Evolutionary conservation across 2,888 invertebrate genomes (phyloP), one percentile per base, ranked within the genome.

Genomic region (Caradrina kadenii): DNA sequence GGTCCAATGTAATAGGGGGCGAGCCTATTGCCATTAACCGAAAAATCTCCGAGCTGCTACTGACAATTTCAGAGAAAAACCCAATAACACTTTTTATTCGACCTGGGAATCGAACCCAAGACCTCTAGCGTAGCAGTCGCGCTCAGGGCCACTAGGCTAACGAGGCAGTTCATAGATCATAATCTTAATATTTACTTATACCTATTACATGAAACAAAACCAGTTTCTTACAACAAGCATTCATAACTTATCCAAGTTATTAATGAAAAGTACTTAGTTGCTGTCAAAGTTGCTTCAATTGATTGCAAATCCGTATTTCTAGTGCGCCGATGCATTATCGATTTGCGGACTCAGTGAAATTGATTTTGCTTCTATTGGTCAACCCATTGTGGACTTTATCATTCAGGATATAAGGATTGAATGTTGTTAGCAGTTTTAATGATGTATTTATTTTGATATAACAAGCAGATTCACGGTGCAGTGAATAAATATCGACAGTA

Each of bases 401-500:
- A 0, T 0, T 11, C 0, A 56, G 5, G 17, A 17, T 13, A n/a
- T 49, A 80, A 49, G 42, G 48, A 8, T 55, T 19, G 42, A 22
- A 26, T 48, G 13, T 17, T 26, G n/a, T 22, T 21, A 55, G 26
- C 69, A 59, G 35, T 42, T 42, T 17, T n/a, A 17, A 22, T 48
- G 13, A 63, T 58, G 59, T 72, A 63, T 77, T 83, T 83, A 75
- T 68, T 78, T 67, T 67, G 45, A 78, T 56, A 73, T 81, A 84
- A 81, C 79, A 80, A 82, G 78, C 75, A 77, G 82, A 82, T 84
- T 81, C 79, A 80, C 72, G 68, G 68, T 69, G 70, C 63, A 64
- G 63, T 71, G 74, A 70, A 70, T 78, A 69, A 75, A 73, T 79
- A 79, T 82, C 65, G 66, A 69, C 73, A 67, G 66, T 80, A 74